Evolutionary conservation across 1,140 invertebrate species (phyloP).

Genomic region (Periplaneta americana): DNA sequence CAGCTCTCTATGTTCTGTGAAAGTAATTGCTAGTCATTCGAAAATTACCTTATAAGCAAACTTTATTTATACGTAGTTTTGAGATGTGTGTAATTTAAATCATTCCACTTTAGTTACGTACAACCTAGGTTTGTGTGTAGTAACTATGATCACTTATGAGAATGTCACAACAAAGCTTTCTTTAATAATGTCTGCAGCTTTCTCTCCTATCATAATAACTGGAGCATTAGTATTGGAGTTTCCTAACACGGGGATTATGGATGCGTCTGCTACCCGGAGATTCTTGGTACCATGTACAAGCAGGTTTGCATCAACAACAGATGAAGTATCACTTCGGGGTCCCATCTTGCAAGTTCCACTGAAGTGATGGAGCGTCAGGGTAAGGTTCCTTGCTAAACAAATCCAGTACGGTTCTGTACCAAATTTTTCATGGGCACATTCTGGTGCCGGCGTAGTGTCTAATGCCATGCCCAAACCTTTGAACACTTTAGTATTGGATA

Average conservation of each 20-base stretch:
- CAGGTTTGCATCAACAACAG: constrained; percentile 69
- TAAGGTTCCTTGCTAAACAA: constrained; percentile 43
- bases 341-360: constrained; percentile 74
- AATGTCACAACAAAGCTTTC: no score
- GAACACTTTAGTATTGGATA: constrained; percentile 54
- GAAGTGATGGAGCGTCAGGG: constrained; percentile 60
- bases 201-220: constrained; percentile 67
- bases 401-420: constrained; percentile 26
- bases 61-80: no score
- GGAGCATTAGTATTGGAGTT: constrained; percentile 57
- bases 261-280: constrained; percentile 25
- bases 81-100: no score
- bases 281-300: constrained; percentile 32
- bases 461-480: constrained; percentile 50
- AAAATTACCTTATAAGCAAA: no score
- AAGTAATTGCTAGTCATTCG: no score
- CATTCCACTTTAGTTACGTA: no score
- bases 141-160: no score
- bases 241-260: constrained; percentile 46
- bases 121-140: no score
- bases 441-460: constrained; percentile 34
- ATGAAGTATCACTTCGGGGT: constrained; percentile 48
- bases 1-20: no score
- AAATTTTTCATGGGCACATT: constrained; percentile 24
- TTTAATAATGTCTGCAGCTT: constrained; percentile 58